Base-by-base conservation (phyloP, 2,888 invertebrate genomes). In the Cryptocheilus praepositus region DNA sequence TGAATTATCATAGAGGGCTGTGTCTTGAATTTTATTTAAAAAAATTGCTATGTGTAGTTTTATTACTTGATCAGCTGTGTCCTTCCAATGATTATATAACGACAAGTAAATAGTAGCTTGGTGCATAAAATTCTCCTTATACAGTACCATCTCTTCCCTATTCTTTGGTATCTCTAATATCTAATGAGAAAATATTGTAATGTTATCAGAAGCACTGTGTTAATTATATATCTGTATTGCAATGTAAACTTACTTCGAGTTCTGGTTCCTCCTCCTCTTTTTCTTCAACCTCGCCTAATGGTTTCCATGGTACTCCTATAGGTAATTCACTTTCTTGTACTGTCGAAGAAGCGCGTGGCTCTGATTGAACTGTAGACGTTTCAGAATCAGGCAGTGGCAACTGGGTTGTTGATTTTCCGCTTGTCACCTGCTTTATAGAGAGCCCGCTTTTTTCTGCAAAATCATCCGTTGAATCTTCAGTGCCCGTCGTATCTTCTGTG, bases 81-180 rank as follows among this genome's bases (percentile, higher is more conserved):
- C 74, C 15, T 53, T 57, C 85, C 86, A 86, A 55, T 84, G 79
- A 52, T 79, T 74, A 70, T 83, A 85, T 53, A 82, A 79, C 2
- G 77, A 78, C 43, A 79, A 74, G 56, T 82, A 86, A 36, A 79
- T 59, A 18, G 77, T 81, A 1, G 84, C 82, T 55, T 76, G 69
- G 36, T 71, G 61, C 28, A 72, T 75, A 43, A 85, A 77, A n/a
- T 77, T 60, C 54, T 59, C 75, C 15, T 74, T 36, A 3, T 82
- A 59, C 18, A 65, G 28, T n/a, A 44, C 25, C 80, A 84, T 81
- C 64, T 82, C 77, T 18, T 64, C 44, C 57, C 70, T 67, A 65
- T 65, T 66, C 7, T 19, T 58, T 2, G 83, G 82, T 16, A 83
- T 46, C 18, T 80, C 70, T 25, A 83, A 70, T 15, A 52, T 57